Evolutionary conservation across 2,888 invertebrate genomes (phyloP).

Genomic region (Scaptomyza tumidula): DNA sequence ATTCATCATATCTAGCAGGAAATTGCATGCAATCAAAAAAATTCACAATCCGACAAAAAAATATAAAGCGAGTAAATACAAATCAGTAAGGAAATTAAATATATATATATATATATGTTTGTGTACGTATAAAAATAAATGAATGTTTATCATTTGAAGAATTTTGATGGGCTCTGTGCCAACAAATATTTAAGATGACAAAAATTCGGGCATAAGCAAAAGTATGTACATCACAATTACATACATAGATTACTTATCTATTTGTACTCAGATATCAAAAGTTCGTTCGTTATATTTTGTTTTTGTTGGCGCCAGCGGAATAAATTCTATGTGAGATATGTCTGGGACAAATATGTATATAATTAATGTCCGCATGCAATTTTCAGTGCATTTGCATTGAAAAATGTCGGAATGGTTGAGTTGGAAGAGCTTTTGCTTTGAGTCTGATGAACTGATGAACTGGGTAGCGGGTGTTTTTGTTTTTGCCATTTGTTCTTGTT

Average conservation of each 20-base stretch:
- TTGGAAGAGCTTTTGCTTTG: constrained; percentile 36
- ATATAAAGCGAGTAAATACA: constrained; percentile 8
- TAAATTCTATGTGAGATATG: constrained; percentile 22
- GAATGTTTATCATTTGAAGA: constrained; percentile 34
- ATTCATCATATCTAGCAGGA: constrained; percentile 34
- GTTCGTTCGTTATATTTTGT: too few relatives aligned
- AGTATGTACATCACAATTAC: constrained; percentile 1
- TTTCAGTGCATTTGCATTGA: constrained; percentile 71
- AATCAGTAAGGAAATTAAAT: constrained; percentile 5
- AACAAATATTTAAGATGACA: constrained; percentile 45
- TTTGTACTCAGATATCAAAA: neutral
- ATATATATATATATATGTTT: neutral
- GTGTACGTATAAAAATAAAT: constrained; percentile 17
- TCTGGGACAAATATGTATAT: constrained; percentile 15
- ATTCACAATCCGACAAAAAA: constrained; percentile 27
- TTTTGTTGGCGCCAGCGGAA: neutral
- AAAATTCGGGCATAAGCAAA: constrained; percentile 32
- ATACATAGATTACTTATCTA: neutral
- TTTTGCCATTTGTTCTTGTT: neutral
- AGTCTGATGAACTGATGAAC: constrained; percentile 74
- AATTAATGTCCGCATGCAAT: constrained; percentile 62
- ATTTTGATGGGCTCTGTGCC: constrained; percentile 49
- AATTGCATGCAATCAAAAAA: constrained; percentile 37
- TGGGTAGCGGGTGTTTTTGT: constrained; percentile 21
- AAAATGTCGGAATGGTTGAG: constrained; percentile 35